These are phyloP conservation scores for Phyllotreta cruciferae DNA, from an alignment of 2,888 invertebrate species.

Conservation along the genomic window DNA sequence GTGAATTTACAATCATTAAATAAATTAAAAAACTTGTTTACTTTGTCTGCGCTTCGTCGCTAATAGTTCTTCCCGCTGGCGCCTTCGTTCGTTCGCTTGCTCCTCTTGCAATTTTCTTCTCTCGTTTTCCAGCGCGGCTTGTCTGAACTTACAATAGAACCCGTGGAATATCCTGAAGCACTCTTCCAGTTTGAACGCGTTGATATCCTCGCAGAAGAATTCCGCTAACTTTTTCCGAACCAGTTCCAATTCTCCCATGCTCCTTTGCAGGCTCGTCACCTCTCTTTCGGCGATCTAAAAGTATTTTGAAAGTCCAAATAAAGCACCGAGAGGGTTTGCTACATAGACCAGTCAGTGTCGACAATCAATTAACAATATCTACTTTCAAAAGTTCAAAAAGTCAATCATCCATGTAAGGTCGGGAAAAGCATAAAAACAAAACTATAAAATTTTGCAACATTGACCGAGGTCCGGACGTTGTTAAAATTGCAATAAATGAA, in stretches of 20 bases:
- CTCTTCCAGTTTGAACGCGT: conserved; percentile 90
- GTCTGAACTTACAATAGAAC: conserved; percentile 87
- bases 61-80: conserved; percentile 76
- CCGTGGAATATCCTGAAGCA: conserved; percentile 89
- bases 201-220: conserved; percentile 94
- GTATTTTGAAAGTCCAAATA: neutral
- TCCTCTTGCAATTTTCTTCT: conserved; percentile 83
- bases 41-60: conserved; percentile 69
- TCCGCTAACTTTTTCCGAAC: conserved; percentile 82
- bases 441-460: no score
- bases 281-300: conserved; percentile 79
- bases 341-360: no score
- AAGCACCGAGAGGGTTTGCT: no score
- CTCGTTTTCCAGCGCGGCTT: conserved; percentile 86
- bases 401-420: no score
- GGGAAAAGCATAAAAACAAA: no score
- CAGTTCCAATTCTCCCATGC: conserved; percentile 82
- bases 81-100: conserved; percentile 80
- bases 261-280: conserved; percentile 76
- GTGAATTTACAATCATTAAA: no score
- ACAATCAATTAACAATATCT: no score
- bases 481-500: no score
- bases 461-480: no score
- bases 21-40: conserved; percentile 52
- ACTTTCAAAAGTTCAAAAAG: no score